Evolutionary conservation across 64 coral and sea anemone species (phyloP).

Genomic region (Actinia equina): DNA sequence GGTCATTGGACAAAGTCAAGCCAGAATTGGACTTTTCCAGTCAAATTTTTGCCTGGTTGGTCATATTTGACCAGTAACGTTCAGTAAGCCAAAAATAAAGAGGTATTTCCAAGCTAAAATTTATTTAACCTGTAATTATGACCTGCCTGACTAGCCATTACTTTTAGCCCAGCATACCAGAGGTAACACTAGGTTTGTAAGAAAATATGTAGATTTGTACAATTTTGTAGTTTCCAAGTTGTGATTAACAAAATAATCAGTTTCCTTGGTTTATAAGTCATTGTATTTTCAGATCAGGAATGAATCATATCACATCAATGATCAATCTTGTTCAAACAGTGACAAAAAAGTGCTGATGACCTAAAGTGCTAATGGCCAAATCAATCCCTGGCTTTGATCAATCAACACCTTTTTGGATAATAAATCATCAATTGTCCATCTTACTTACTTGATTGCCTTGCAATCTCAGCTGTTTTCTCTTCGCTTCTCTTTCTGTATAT

Average conservation of each 20-base stretch:
- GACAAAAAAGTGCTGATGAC: not conserved
- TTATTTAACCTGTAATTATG: no score
- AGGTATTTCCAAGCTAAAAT: no score
- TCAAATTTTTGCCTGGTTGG: no score
- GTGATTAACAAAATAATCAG: no score
- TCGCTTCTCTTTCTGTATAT: slow-evolving; percentile 66
- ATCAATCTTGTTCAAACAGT: not conserved
- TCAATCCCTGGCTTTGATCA: not conserved
- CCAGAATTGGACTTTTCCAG: no score
- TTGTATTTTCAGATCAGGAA: not conserved
- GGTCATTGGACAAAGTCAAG: no score
- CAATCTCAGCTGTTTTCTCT: slow-evolving; percentile 71
- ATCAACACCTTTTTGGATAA: slow-evolving; percentile 4
- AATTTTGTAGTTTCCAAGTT: not conserved
- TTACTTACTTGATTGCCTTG: slow-evolving; percentile 77
- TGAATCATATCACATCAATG: not conserved
- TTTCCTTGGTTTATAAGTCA: no score
- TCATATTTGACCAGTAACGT: no score
- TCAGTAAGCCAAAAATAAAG: no score
- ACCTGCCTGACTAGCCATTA: no score
- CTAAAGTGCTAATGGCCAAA: not conserved
- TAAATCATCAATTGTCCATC: not conserved
- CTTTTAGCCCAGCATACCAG: no score
- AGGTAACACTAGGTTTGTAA: not conserved
- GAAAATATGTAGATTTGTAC: not conserved